phyloP scores from a whole-genome alignment of 1,140 invertebrate genomes.

The Pomacea maculata region DNA sequence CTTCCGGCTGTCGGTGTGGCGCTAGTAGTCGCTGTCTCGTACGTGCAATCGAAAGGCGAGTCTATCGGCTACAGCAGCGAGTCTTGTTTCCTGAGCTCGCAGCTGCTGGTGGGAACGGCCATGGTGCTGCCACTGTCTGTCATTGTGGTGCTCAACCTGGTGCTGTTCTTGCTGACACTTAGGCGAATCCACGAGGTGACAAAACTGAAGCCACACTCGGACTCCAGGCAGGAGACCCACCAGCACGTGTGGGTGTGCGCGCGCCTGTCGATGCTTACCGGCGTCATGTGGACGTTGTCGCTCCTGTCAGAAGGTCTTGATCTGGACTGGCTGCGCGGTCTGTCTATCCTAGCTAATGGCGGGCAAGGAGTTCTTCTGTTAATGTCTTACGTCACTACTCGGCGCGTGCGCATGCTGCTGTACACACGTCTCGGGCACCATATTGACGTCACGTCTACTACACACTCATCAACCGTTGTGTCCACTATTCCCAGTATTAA shows the following conservation, averaged over 20 bases:
- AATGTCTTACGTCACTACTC: constrained; percentile 66
- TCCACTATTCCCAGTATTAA: no score
- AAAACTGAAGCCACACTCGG: not conserved
- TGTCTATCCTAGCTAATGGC: constrained; percentile 70
- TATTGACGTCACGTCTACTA: no score
- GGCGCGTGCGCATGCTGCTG: constrained; percentile 10
- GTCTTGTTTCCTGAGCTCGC: constrained; percentile 29
- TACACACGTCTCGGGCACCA: not conserved
- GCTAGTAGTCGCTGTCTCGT: not conserved
- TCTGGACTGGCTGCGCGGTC: constrained; percentile 65
- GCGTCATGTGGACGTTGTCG: constrained; percentile 70
- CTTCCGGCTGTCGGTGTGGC: not conserved
- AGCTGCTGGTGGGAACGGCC: constrained; percentile 13
- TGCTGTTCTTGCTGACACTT: constrained; percentile 30
- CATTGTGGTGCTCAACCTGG: constrained; percentile 23
- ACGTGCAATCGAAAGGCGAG: not conserved
- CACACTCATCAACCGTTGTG: no score
- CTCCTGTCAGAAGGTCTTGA: constrained; percentile 67
- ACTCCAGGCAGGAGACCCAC: not conserved
- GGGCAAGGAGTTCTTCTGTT: constrained; percentile 72
- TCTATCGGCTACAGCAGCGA: constrained; percentile 24
- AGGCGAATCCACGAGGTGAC: constrained; percentile 17
- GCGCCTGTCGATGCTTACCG: constrained; percentile 63
- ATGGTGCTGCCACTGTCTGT: constrained; percentile 23
- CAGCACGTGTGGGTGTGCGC: constrained; percentile 28